These are phyloP conservation scores for Leptocoma aspasia DNA, from an alignment of 2,113 vertebrate genomes.

Conservation along the genomic window DNA sequence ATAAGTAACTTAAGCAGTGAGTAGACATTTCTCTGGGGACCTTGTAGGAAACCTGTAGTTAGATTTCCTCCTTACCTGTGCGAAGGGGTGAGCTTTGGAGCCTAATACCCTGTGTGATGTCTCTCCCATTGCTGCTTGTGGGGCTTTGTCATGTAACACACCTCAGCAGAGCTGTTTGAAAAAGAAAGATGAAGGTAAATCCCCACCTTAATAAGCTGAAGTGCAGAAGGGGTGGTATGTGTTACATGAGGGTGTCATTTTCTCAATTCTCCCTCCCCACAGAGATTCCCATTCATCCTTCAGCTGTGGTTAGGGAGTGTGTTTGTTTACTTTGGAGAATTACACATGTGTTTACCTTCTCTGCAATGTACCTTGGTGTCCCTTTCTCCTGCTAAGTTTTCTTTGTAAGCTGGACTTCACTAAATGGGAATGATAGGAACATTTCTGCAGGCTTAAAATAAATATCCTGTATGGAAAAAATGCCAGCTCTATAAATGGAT, in stretches of 20 bases:
- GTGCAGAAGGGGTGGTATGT: not conserved
- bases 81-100: not conserved
- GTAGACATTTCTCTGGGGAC: constrained; percentile 4
- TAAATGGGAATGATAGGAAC: not conserved
- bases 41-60: not conserved
- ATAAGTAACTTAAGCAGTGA: constrained; percentile 82
- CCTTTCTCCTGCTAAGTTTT: not conserved
- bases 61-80: not conserved
- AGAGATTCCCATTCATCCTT: not conserved
- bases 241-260: not conserved
- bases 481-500: not conserved
- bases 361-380: not conserved
- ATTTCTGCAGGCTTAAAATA: not conserved
- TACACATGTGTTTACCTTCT: not conserved
- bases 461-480: not conserved
- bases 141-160: not conserved
- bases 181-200: not conserved
- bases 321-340: not conserved
- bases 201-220: not conserved
- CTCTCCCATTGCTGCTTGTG: not conserved
- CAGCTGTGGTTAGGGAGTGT: not conserved
- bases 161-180: not conserved
- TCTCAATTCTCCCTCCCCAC: not conserved
- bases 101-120: not conserved
- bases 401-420: not conserved